Conservation (phyloP, 2,113 vertebrate species). For the human (Homo sapiens) region GRCh38 chr4:27009501-27010000, state of each 20-base stretch:
- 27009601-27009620: background rate
- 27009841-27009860: background rate
- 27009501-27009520: background rate
- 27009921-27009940: background rate
- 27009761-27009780: background rate
- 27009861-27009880: constrained; percentile 36
- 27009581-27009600: background rate
- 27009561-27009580: background rate
- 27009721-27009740: background rate
- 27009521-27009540: background rate
- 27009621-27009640: background rate
- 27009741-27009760: background rate
- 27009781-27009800: background rate
- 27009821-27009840: background rate
- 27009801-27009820: background rate
- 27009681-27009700: background rate
- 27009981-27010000: background rate
- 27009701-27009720: background rate
- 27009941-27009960: background rate
- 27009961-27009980: background rate
- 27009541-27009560: background rate
- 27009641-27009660: background rate
- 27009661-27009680: background rate
- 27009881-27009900: background rate
- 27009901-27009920: background rate